Evolutionary conservation across 2,797 vertebrate species (phyloP), one percentile per base, ranked within the genome.

Genomic region (Xiphophorus birchmanni): DNA sequence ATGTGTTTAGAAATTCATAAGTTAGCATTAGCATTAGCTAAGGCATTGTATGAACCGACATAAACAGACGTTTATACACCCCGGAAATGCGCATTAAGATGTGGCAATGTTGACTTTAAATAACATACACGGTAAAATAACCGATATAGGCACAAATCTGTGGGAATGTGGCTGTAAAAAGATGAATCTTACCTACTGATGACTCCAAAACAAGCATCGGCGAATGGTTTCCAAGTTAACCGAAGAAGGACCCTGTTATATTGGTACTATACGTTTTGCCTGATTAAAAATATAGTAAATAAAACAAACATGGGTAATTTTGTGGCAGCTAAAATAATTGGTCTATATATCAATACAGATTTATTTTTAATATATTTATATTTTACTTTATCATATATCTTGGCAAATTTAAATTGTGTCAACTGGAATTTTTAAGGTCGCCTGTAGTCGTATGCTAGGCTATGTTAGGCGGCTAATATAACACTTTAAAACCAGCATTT

Each of bases 151-250:
- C 2, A 45, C 35, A 12, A n/a, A n/a, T 1, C 0, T 2, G 13
- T 17, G 18, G 52, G 32, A 67, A 82, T 45, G 10, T 42, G 4
- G 7, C 0, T 1, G 2, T 60, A 78, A 81, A 87, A 73, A 15
- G 4, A 45, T 47, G n/a, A 10, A 1, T 10, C 81, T 94, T 95
- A 95, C 95, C 95, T 95, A 89, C 87, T 89, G 86, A 76, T 73
- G 76, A 81, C 85, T 91, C 88, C 91, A 94, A 90, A 94, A 94
- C 93, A 95, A 94, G 93, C 94, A 94, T 95, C 92, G 90, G 92
- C 86, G 90, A 81, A 79, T 82, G 75, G 84, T 89, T 94, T 93
- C 94, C 87, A 89, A 90, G 88, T 92, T 80, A 91, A 85, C 79
- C 5, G 35, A 48, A 0, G 42, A 65, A 94, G 91, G 95, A 93